Base-by-base conservation (phyloP, 2,113 vertebrate genomes). In the Tyrannus savana region DNA sequence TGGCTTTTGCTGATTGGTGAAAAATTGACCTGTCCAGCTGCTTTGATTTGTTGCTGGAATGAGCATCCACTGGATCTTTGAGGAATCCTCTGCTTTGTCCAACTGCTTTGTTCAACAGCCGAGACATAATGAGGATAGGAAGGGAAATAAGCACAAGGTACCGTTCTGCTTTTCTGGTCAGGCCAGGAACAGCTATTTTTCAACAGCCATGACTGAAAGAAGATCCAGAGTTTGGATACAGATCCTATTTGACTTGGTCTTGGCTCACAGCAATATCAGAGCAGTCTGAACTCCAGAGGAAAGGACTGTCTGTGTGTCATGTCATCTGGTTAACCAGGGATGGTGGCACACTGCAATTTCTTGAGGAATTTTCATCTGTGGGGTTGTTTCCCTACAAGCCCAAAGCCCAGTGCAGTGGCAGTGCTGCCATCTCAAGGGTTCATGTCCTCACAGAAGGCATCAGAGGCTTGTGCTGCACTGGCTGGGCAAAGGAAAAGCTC, bases 341-440 rank as follows among this genome's bases (percentile, higher is more conserved):
- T 4, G 17, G 27, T 39, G 64, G 27, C 64, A 63, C 1, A 1
- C 60, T 19, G 42, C 3, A 22, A 9, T 14, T 12, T 37, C 91
- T 4, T 35, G 49, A 53, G 39, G 44, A 25, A 15, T 23, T 19
- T 25, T 35, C 31, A 19, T 8, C 27, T 19, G 17, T 62, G 47
- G 5, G 19, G 3, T 28, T 4, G 3, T 30, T 63, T 85, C 31
- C 49, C 27, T n/a, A 2, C 6, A 8, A 68, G 28, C 37, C 67
- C 66, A 49, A 53, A 14, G 3, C 19, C 39, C 5, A 3, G 53
- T 5, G 41, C 37, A 35, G 67, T 2, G 14, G 47, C 12, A 1
- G 58, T 7, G 23, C 69, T 58, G 49, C 35, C n/a, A 17, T 2
- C 9, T 0, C 0, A 35, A 31, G 42, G 27, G 12, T 3, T 17